Base-by-base conservation (phyloP, 2,797 vertebrate species). In the Peromyscus eremicus region DNA sequence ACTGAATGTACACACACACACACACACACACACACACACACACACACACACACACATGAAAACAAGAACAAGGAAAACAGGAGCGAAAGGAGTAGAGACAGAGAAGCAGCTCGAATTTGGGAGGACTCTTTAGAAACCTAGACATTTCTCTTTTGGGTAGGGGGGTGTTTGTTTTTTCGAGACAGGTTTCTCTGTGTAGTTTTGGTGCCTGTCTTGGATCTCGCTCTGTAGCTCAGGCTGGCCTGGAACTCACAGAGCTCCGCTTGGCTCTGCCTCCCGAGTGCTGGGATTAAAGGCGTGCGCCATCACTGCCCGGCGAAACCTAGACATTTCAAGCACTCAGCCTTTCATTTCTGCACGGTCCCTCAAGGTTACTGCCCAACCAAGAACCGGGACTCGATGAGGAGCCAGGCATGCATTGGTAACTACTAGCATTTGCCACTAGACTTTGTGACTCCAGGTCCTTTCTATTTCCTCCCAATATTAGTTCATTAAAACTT, bases 401-500 rank as follows among this genome's bases (percentile, higher is more conserved):
- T 7, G 43, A 70, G 34, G 29, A 92, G 66, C 21, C 19, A 73
- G 46, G 66, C 66, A 89, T 4, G 46, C 7, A 4, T 27, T 55
- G 75, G 14, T 55, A 32, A 68, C 5, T 1, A 40, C 40, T 80
- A 32, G 32, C n/a, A 66, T 32, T 82, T 85, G 60, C 23, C 37
- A 19, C 5, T 34, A 52, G 57, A 80, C 13, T 85, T 94, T 40
- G 46, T 85, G 66, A 84, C 55, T 85, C 17, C 16, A 94, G 55
- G 34, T 0, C 4, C 82, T 91, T 89, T 80, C 40, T 91, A 43
- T 16, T 85, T 85, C 29, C 37, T 57, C 19, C 49, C 12, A 55
- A n/a, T 23, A 79, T 60, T 62, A 85, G 7, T 89, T 88, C 90
- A 88, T 64, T 91, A 83, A 90, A 87, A 55, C 5, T 94, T 86